Evolutionary conservation across 1,140 invertebrate species (phyloP).

Genomic region (Maconellicoccus hirsutus): DNA sequence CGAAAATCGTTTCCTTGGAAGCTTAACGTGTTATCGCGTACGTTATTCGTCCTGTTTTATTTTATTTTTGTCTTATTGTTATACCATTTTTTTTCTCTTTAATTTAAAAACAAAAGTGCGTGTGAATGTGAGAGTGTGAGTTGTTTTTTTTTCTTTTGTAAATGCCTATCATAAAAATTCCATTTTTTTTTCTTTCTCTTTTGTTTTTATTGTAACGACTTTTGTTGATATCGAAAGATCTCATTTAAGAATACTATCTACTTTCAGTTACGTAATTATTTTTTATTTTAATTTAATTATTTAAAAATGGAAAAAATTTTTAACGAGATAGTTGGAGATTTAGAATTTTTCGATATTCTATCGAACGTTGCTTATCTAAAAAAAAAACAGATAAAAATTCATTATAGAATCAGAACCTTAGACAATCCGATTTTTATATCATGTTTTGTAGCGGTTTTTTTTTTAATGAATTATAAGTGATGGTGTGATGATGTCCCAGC

Average conservation of each 20-base stretch:
- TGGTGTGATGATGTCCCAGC: too few species aligned
- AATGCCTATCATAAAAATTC: slow-evolving; percentile 18
- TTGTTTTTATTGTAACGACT: slow-evolving; percentile 16
- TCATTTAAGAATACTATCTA: slow-evolving; percentile 22
- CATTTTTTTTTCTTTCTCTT: neutral
- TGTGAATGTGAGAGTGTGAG: slow-evolving; percentile 8
- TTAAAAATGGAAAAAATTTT: neutral
- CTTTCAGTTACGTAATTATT: slow-evolving; percentile 19
- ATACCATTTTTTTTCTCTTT: neutral
- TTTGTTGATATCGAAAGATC: slow-evolving; percentile 22
- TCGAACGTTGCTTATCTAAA: neutral
- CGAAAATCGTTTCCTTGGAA: slow-evolving; percentile 6
- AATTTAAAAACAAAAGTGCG: neutral
- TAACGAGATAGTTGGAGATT: neutral
- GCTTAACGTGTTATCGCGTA: neutral
- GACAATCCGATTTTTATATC: slow-evolving; percentile 2
- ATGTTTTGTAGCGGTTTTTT: neutral
- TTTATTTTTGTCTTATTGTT: too few species aligned
- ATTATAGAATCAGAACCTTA: neutral
- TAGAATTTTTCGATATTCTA: neutral
- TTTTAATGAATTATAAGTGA: too few species aligned
- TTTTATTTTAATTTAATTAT: slow-evolving; percentile 17
- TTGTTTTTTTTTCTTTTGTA: neutral
- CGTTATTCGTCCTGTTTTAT: neutral
- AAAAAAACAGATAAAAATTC: neutral